These are phyloP conservation scores for Sula dactylatra DNA, from an alignment of 2,113 vertebrate species.

Conservation along the genomic window DNA sequence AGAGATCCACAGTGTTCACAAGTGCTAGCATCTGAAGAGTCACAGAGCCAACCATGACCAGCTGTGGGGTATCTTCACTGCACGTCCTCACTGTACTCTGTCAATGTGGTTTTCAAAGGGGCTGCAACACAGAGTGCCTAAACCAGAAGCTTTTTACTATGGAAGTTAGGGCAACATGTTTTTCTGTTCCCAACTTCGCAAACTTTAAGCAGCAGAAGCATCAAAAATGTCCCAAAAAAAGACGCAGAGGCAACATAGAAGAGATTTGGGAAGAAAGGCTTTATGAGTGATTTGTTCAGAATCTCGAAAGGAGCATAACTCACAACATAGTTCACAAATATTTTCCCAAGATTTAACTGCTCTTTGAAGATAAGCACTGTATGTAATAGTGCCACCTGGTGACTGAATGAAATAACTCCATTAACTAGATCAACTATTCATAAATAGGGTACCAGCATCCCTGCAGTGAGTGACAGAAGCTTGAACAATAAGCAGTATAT, in stretches of 20 bases:
- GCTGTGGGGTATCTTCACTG: not conserved
- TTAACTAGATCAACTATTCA: not conserved
- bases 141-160: not conserved
- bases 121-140: not conserved
- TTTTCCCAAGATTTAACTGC: not conserved
- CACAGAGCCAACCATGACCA: not conserved
- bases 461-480: not conserved
- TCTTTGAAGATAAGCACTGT: not conserved
- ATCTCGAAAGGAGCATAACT: not conserved
- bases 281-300: not conserved
- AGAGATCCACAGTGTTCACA: not conserved
- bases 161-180: not conserved
- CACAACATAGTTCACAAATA: not conserved
- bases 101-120: not conserved
- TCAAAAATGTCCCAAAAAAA: not conserved
- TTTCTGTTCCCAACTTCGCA: not conserved
- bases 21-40: not conserved
- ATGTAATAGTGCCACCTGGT: slow-evolving; percentile 43
- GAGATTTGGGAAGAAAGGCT: not conserved
- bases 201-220: not conserved
- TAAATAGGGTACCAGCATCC: not conserved
- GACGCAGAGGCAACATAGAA: not conserved
- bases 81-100: not conserved
- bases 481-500: not conserved
- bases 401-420: not conserved